Evolutionary conservation across 2,113 vertebrate species (phyloP).

Genomic region (Nansenia antarctica): DNA sequence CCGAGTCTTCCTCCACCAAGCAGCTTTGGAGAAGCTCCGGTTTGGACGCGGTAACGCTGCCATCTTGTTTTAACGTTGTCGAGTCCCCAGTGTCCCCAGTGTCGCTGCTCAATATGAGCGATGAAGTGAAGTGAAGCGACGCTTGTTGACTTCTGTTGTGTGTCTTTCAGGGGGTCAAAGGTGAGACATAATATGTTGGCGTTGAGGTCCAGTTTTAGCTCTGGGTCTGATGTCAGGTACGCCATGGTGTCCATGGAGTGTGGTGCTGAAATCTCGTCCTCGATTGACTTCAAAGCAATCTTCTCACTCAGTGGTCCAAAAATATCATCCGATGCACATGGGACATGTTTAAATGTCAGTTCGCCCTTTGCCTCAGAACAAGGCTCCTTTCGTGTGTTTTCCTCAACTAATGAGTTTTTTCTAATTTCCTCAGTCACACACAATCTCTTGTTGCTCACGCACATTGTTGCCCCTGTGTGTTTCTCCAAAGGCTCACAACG

Average conservation of each 20-base stretch:
- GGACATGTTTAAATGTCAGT: not conserved
- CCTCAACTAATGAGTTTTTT: not conserved
- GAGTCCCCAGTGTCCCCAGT: not conserved
- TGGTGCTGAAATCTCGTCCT: not conserved
- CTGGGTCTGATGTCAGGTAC: conserved; percentile 15
- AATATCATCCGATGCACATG: not conserved
- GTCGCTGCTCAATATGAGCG: conserved; percentile 1
- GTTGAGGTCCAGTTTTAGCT: conserved; percentile 54
- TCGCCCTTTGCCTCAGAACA: conserved; percentile 2
- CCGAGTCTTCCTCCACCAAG: not conserved
- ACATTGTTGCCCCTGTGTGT: not conserved
- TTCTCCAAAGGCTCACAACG: not conserved
- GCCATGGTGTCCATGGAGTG: not conserved
- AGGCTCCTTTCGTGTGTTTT: not conserved
- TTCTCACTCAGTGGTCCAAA: not conserved
- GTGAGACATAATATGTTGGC: conserved; percentile 44
- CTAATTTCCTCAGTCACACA: not conserved
- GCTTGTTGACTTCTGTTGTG: not conserved
- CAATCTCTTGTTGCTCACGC: not conserved
- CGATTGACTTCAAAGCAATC: conserved; percentile 12
- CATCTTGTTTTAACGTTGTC: not conserved
- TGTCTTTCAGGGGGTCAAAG: conserved; percentile 14
- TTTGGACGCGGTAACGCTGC: not conserved
- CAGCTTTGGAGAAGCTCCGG: conserved; percentile 31
- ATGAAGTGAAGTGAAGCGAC: conserved; percentile 5